These are phyloP conservation scores for Geophilus truncorum DNA, from an alignment of 2,888 invertebrate species.

Conservation along the genomic window DNA sequence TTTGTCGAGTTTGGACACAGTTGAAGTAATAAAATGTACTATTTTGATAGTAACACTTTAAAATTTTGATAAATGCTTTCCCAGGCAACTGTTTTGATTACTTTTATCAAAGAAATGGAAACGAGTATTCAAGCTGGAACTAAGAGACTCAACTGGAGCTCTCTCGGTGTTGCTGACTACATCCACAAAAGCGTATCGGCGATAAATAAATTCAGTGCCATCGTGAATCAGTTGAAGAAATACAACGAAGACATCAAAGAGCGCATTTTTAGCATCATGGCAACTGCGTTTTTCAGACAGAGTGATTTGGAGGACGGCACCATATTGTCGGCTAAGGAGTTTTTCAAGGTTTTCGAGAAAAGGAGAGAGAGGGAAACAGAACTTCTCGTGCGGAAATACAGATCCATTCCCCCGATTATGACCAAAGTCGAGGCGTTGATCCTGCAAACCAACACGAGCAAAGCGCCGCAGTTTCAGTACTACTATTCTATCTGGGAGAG, in stretches of 20 bases:
- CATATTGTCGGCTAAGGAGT: slow-evolving; percentile 53
- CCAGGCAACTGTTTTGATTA: neutral
- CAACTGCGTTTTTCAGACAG: neutral
- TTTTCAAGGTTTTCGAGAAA: slow-evolving; percentile 65
- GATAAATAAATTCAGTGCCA: slow-evolving; percentile 50
- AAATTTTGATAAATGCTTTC: neutral
- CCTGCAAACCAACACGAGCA: slow-evolving; percentile 70
- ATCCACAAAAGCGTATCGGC: slow-evolving; percentile 55
- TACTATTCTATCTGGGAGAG: slow-evolving; percentile 80
- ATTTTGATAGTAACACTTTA: too few species aligned
- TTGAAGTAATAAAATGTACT: slow-evolving; percentile 68
- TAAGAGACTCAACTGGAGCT: slow-evolving; percentile 78
- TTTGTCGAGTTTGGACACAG: slow-evolving; percentile 60
- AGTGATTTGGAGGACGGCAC: neutral
- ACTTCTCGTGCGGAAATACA: slow-evolving; percentile 65
- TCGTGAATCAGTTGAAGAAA: slow-evolving; percentile 51
- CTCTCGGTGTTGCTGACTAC: slow-evolving; percentile 73
- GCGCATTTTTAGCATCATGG: neutral
- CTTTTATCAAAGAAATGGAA: slow-evolving; percentile 65
- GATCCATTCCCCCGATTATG: slow-evolving; percentile 72
- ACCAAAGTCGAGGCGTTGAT: slow-evolving; percentile 81
- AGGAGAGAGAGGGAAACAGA: slow-evolving; percentile 64
- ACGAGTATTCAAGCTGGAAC: slow-evolving; percentile 72
- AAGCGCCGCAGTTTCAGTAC: slow-evolving; percentile 63
- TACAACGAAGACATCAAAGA: slow-evolving; percentile 45